phyloP scores from a whole-genome alignment of 2,113 vertebrate genomes.

The Mystacornis crossleyi region DNA sequence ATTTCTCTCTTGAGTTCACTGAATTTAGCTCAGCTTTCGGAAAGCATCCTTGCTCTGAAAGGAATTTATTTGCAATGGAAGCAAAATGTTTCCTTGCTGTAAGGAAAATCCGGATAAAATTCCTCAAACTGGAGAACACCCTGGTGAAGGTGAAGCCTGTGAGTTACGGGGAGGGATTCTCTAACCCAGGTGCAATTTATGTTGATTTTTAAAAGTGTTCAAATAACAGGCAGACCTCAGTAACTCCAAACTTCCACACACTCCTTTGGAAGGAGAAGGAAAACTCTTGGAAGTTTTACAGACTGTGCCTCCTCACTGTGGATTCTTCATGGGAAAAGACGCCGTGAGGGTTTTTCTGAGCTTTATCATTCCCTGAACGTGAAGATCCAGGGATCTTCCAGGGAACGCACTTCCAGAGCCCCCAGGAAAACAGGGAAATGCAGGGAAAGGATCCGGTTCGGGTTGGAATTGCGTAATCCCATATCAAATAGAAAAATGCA shows the following conservation, averaged over 20 bases:
- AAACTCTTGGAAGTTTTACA: neutral
- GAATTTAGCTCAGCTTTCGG: neutral
- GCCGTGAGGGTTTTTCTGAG: neutral
- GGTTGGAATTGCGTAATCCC: neutral
- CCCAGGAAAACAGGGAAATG: fast-evolving
- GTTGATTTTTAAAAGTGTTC: neutral
- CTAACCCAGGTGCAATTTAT: fast-evolving
- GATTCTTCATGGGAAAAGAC: neutral
- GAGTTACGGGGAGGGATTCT: neutral
- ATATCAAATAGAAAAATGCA: neutral
- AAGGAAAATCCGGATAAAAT: neutral
- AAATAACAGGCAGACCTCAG: fast-evolving
- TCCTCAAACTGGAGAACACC: no score
- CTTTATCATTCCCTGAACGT: fast-evolving
- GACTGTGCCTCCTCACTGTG: neutral
- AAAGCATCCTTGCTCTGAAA: neutral
- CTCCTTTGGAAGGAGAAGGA: neutral
- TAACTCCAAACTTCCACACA: fast-evolving
- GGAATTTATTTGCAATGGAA: neutral
- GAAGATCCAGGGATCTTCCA: neutral
- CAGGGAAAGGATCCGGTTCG: neutral
- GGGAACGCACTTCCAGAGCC: neutral
- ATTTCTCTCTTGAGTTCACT: neutral
- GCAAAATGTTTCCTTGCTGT: neutral
- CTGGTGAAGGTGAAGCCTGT: neutral